phyloP scores from a whole-genome alignment of 2,797 vertebrate genomes.

The Jordanella pulchra region DNA sequence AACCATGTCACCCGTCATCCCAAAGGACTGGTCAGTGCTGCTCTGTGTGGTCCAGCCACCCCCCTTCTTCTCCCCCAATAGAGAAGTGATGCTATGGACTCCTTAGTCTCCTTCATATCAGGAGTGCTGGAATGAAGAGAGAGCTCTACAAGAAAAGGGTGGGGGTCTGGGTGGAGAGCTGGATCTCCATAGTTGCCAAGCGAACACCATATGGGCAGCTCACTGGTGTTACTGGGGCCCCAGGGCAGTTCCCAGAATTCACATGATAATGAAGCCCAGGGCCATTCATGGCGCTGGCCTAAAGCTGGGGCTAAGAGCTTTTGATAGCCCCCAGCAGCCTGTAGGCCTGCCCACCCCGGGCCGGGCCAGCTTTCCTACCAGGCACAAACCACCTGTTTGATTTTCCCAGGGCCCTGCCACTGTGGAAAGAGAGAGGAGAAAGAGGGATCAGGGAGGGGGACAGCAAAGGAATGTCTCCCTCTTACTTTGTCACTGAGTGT shows the following conservation, averaged over 20 bases:
- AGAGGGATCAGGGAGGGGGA: constrained; percentile 62
- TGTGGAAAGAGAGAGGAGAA: constrained; percentile 60
- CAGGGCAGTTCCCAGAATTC: constrained; percentile 86
- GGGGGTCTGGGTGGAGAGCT: constrained; percentile 9
- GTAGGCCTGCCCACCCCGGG: constrained; percentile 79
- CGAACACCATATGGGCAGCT: constrained; percentile 84
- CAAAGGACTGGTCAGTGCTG: constrained; percentile 57
- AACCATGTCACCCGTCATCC: constrained; percentile 60
- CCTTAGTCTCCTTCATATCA: constrained; percentile 76
- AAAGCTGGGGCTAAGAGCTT: constrained; percentile 83
- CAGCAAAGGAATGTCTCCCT: constrained; percentile 83
- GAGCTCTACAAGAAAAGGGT: constrained; percentile 32
- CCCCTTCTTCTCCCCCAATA: constrained; percentile 50
- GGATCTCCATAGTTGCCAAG: constrained; percentile 82
- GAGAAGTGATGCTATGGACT: constrained; percentile 45
- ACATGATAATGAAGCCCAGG: constrained; percentile 86
- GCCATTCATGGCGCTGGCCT: constrained; percentile 82
- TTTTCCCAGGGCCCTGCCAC: constrained; percentile 83
- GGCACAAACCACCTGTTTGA: constrained; percentile 87
- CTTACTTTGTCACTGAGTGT: constrained; percentile 82
- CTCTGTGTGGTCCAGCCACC: constrained; percentile 78
- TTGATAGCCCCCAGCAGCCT: constrained; percentile 84
- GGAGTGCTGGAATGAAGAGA: constrained; percentile 75
- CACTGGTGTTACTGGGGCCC: constrained; percentile 83
- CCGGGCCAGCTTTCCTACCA: constrained; percentile 82